These are phyloP conservation scores for Leptinotarsa undecemlineata DNA, from an alignment of 1,140 invertebrate genomes.

Conservation along the genomic window DNA sequence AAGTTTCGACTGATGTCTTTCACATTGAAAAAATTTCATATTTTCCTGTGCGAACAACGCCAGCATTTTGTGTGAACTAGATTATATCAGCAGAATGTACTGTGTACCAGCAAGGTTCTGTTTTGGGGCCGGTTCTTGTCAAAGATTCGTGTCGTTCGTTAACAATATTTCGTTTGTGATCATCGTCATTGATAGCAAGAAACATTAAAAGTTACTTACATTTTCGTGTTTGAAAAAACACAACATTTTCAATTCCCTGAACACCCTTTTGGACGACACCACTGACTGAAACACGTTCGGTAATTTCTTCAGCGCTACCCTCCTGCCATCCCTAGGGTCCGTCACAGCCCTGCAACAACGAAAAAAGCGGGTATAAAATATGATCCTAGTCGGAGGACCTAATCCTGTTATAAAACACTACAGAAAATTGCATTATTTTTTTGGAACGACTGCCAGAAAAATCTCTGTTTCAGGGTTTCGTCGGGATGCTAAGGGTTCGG, in stretches of 20 bases:
- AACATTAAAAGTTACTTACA: constrained; percentile 67
- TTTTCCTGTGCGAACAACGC: no score
- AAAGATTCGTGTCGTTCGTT: no score
- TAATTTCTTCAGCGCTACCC: constrained; percentile 98
- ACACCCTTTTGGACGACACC: constrained; percentile 96
- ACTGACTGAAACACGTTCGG: constrained; percentile 99
- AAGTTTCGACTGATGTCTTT: no score
- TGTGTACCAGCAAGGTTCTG: no score
- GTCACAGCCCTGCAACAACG: constrained; percentile 89
- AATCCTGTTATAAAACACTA: constrained; percentile 12
- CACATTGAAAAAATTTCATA: no score
- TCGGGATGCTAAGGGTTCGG: neutral
- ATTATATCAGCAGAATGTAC: no score
- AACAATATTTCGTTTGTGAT: no score
- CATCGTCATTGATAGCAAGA: no score
- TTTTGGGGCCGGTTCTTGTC: no score
- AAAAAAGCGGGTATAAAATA: constrained; percentile 26
- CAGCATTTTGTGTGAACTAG: no score
- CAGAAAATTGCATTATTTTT: constrained; percentile 2
- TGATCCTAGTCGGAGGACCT: neutral
- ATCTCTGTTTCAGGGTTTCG: neutral
- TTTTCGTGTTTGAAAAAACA: constrained; percentile 99
- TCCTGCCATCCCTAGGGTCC: constrained; percentile 96
- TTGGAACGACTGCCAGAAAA: neutral
- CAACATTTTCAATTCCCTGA: constrained; percentile 98